Conservation (phyloP, 2,888 invertebrate genomes). For the Hyposoter didymator region DNA sequence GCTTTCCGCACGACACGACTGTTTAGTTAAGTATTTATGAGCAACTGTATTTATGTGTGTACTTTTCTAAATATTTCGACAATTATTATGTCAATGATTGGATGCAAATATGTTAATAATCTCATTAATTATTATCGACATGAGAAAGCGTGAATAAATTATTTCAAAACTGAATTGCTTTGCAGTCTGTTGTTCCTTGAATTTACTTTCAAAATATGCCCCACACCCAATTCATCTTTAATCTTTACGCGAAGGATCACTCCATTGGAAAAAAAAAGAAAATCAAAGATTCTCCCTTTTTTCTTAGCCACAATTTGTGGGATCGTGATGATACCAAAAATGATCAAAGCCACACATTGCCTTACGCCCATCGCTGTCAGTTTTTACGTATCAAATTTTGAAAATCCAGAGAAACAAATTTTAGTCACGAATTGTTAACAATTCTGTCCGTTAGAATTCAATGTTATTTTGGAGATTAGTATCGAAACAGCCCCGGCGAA, state of each 20-base stretch:
- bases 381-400: no score
- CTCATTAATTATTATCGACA: slow-evolving; percentile 49
- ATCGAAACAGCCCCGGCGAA: no score
- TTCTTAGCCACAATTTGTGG: neutral
- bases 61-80: slow-evolving; percentile 13
- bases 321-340: no score
- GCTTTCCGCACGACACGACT: slow-evolving; percentile 58
- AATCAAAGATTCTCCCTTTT: neutral
- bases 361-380: no score
- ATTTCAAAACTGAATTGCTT: slow-evolving; percentile 38
- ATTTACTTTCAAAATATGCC: neutral
- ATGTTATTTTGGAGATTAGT: no score
- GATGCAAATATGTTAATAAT: slow-evolving; percentile 43
- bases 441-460: no score
- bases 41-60: slow-evolving; percentile 64
- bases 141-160: slow-evolving; percentile 57
- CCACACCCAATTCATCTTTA: neutral
- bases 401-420: no score
- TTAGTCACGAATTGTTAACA: no score
- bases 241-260: neutral
- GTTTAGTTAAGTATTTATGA: slow-evolving; percentile 69
- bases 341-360: no score
- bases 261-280: neutral
- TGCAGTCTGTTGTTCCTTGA: neutral
- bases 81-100: slow-evolving; percentile 49